Evolutionary conservation across 1,140 invertebrate genomes (phyloP), one percentile per base, ranked within the genome.

Genomic region (Prorops nasuta): DNA sequence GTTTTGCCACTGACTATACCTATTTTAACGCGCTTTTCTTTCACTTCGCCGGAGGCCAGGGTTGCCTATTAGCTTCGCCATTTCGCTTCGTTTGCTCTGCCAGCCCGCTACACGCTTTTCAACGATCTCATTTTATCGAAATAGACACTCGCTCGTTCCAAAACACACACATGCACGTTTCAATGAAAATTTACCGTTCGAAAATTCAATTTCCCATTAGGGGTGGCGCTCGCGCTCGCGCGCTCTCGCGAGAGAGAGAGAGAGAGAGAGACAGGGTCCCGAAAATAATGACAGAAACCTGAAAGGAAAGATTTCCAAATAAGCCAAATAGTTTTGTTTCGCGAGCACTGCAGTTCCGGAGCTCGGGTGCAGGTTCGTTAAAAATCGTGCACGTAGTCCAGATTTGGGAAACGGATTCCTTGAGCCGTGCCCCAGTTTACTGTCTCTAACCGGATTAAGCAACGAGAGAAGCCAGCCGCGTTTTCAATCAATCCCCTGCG

Each of bases 401-500:
- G n/a, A n/a, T n/a, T n/a, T n/a, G n/a, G n/a, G n/a, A n/a, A n/a
- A n/a, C n/a, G n/a, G n/a, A n/a, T n/a, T n/a, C n/a, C n/a, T n/a
- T n/a, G n/a, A 15, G 24, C 28, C 16, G 2, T 24, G 2, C 28
- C 14, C 4, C 10, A 7, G 31, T 16, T 17, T 40, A 24, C 18
- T 16, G 14, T 41, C 37, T 32, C 42, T 44, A 59, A 54, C 51
- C 37, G 48, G 50, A 66, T 51, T 54, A 40, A 41, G 21, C 36
- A 59, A 49, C 31, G 47, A 45, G 38, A 44, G n/a, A n/a, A n/a
- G n/a, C n/a, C n/a, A 47, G 51, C 41, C 39, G 44, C 45, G 55
- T 64, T 64, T 64, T 60, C 54, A 58, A 60, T 64, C 65, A 63
- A 58, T 39, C 38, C 41, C 50, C 48, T 59, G 54, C 44, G 59